These are phyloP conservation scores for Dendrolimus punctatus DNA, from an alignment of 1,140 invertebrate genomes.

Conservation along the genomic window DNA sequence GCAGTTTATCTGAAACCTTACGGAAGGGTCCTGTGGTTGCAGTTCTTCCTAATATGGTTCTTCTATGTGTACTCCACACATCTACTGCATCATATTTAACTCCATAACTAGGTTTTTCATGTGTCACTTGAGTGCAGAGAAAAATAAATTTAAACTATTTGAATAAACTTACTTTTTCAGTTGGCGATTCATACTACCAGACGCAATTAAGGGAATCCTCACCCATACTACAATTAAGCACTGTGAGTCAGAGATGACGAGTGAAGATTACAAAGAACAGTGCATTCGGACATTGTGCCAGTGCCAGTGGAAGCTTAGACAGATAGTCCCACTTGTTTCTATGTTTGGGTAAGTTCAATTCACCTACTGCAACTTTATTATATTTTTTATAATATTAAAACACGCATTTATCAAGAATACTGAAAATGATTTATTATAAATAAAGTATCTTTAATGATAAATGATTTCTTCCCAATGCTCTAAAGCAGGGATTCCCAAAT, in stretches of 20 bases:
- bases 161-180: conserved; percentile 20
- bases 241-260: conserved; percentile 40
- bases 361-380: not conserved
- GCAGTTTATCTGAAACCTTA: too few species aligned
- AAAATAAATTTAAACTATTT: not conserved
- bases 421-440: too few species aligned
- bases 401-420: not conserved
- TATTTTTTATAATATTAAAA: not conserved
- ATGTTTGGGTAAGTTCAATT: conserved; percentile 52
- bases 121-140: too few species aligned
- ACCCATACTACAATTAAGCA: conserved; percentile 31
- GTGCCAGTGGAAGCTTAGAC: conserved; percentile 44
- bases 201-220: conserved; percentile 35
- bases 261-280: conserved; percentile 41
- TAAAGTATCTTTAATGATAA: not conserved
- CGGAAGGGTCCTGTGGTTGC: too few species aligned
- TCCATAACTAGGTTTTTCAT: too few species aligned
- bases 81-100: too few species aligned
- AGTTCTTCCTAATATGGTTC: too few species aligned
- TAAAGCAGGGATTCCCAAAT: too few species aligned
- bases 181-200: conserved; percentile 52
- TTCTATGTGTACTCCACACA: too few species aligned
- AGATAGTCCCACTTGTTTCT: conserved; percentile 45
- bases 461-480: too few species aligned
- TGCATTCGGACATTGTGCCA: conserved; percentile 45